These are phyloP conservation scores for Cataglyphis cursor DNA, from an alignment of 2,888 invertebrate genomes.

Conservation along the genomic window DNA sequence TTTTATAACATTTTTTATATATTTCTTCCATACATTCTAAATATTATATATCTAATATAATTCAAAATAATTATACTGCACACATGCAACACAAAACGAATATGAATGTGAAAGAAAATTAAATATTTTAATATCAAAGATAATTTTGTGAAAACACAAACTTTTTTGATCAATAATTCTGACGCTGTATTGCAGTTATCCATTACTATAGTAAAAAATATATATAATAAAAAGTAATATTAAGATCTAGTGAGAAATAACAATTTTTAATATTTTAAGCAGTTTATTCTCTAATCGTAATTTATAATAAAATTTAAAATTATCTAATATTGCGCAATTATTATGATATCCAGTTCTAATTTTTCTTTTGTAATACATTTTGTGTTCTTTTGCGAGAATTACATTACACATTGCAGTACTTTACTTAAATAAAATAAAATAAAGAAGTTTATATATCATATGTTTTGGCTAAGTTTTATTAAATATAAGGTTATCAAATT, in stretches of 20 bases:
- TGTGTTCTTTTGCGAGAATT: conserved; percentile 50
- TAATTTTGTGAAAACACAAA: conserved; percentile 8
- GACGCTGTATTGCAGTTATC: conserved; percentile 71
- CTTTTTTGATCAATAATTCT: conserved; percentile 71
- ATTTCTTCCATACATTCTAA: neutral
- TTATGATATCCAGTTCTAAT: conserved; percentile 32
- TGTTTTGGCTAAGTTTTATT: conserved; percentile 72
- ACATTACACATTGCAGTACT: conserved; percentile 64
- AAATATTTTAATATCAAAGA: neutral
- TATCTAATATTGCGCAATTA: conserved; percentile 61
- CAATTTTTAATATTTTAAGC: conserved; percentile 62
- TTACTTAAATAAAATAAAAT: conserved; percentile 70
- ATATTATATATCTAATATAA: neutral
- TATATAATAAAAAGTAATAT: conserved; percentile 40
- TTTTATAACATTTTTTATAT: no score
- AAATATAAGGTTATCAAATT: conserved; percentile 80
- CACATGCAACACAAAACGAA: neutral
- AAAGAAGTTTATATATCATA: conserved; percentile 54
- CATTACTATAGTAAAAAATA: conserved; percentile 40
- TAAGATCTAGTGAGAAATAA: conserved; percentile 45
- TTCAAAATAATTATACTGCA: neutral
- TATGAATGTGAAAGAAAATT: neutral
- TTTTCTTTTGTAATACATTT: conserved; percentile 62
- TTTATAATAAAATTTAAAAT: conserved; percentile 50
- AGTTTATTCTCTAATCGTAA: conserved; percentile 58